A percentile compares a stretch with the other conserved stretches of the same genome.
Evolutionary conservation across 2,113 vertebrate species (phyloP).

Genomic region (Chaetodon auriga): DNA sequence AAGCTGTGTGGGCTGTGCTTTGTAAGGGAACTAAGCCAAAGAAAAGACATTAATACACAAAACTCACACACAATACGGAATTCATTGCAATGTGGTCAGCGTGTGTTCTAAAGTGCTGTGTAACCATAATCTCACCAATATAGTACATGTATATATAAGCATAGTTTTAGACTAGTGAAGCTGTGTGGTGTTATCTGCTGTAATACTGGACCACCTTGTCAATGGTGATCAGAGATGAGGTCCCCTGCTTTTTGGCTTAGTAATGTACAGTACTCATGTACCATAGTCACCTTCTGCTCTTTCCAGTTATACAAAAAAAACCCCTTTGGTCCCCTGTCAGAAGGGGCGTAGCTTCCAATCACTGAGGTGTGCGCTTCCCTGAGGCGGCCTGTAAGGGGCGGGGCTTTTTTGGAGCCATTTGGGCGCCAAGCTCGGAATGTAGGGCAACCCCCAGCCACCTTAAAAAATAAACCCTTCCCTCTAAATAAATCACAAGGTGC

Average conservation of each 20-base stretch:
- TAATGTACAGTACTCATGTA: slow-evolving; percentile 42
- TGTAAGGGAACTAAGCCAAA: slow-evolving; percentile 53
- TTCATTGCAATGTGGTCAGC: slow-evolving; percentile 22
- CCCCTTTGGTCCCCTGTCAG: slow-evolving; percentile 47
- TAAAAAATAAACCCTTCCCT: slow-evolving; percentile 31
- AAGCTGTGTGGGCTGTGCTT: slow-evolving; percentile 37
- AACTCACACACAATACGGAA: slow-evolving; percentile 1
- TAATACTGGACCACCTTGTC: slow-evolving; percentile 32
- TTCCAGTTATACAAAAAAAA: slow-evolving; percentile 31
- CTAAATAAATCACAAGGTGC: slow-evolving; percentile 69
- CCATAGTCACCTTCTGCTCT: slow-evolving; percentile 44
- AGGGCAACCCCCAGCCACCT: slow-evolving; percentile 80
- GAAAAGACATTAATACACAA: slow-evolving; percentile 2
- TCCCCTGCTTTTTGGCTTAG: slow-evolving; percentile 35
- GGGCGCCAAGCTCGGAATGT: slow-evolving; percentile 86
- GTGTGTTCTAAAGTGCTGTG: slow-evolving; percentile 34
- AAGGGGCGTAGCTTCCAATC: slow-evolving; percentile 54
- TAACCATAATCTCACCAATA: slow-evolving; percentile 16
- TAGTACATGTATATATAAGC: slow-evolving; percentile 9
- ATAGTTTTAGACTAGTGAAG: slow-evolving; percentile 47
- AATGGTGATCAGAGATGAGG: background rate
- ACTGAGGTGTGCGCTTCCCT: slow-evolving; percentile 69
- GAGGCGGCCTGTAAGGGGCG: slow-evolving; percentile 79
- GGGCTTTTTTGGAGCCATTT: slow-evolving; percentile 84
- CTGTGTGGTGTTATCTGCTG: slow-evolving; percentile 59